Evolutionary conservation across 1,140 invertebrate genomes (phyloP), one percentile per base, ranked within the genome.

Genomic region (Artemia franciscana): DNA sequence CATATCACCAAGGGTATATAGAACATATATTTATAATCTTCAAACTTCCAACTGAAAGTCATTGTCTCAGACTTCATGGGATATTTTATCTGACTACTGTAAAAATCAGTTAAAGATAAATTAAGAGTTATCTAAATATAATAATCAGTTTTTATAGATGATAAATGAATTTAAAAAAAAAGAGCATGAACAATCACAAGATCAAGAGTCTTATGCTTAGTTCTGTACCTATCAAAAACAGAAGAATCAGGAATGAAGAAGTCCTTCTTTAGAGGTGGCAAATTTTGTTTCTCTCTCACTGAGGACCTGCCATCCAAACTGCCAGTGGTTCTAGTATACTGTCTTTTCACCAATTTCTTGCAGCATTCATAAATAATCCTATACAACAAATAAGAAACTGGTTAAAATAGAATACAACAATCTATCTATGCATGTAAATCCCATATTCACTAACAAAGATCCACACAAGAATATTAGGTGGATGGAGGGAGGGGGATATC

Each of bases 341-440:
- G 12, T 21, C 23, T 15, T 18, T 24, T 39, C 23, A 4, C 28
- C 26, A 64, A 64, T 15, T n/a, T 7, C 60, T 26, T 27, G 26
- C 59, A 65, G 62, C 63, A 60, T 4, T 23, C 63, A 51, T n/a
- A 12, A 26, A n/a, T 15, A 21, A 65, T 24, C 26, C 25, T 56
- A 28, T 26, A 27, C 23, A 26, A 65, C 21, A 30, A 26, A 12
- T 15, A 24, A 12, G 9, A 60, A 24, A 26, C 5, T 15, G 39
- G 39, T 51, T n/a, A n/a, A n/a, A n/a, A n/a, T n/a, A n/a, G n/a
- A n/a, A n/a, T n/a, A n/a, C n/a, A n/a, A n/a, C n/a, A n/a, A n/a
- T n/a, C n/a, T n/a, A n/a, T n/a, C n/a, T n/a, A n/a, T n/a, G n/a
- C n/a, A n/a, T n/a, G n/a, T n/a, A n/a, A n/a, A n/a, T n/a, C n/a